Percentiles rank a stretch among this genome's conserved stretches.
These are phyloP conservation scores for Drosophila nr. fundita DNA, from an alignment of 2,888 invertebrate genomes.

Conservation along the genomic window DNA sequence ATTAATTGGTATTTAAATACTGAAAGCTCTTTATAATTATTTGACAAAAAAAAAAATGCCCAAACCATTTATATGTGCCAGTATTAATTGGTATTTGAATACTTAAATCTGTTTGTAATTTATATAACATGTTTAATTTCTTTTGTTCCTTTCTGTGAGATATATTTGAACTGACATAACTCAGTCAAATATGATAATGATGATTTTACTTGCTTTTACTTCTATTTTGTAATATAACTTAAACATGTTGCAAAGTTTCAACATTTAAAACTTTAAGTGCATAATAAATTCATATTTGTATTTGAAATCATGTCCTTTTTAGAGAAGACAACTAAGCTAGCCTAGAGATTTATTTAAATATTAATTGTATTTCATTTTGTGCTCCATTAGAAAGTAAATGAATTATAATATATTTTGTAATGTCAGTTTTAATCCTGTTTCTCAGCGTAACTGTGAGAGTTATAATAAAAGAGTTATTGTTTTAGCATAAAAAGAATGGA, in stretches of 20 bases:
- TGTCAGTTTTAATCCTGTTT: background rate
- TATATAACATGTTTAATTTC: background rate
- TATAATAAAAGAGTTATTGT: background rate
- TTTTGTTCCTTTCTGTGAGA: background rate
- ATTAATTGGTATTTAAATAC: constrained; percentile 1
- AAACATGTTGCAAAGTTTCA: background rate
- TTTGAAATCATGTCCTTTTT: background rate
- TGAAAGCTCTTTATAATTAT: background rate
- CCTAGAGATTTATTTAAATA: background rate
- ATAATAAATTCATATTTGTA: background rate
- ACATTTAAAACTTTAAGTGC: background rate
- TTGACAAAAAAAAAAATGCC: background rate
- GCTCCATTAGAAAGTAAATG: background rate
- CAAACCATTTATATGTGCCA: background rate
- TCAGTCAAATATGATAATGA: background rate
- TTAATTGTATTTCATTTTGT: background rate
- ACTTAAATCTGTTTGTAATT: background rate
- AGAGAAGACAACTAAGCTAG: background rate
- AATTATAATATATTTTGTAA: background rate
- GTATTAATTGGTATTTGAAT: background rate
- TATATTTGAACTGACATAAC: background rate
- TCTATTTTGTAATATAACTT: background rate
- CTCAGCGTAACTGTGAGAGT: background rate
- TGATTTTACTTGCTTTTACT: background rate
- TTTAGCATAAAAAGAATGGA: background rate